phyloP scores from a whole-genome alignment of 2,888 invertebrate genomes.

The Cenopis cana region DNA sequence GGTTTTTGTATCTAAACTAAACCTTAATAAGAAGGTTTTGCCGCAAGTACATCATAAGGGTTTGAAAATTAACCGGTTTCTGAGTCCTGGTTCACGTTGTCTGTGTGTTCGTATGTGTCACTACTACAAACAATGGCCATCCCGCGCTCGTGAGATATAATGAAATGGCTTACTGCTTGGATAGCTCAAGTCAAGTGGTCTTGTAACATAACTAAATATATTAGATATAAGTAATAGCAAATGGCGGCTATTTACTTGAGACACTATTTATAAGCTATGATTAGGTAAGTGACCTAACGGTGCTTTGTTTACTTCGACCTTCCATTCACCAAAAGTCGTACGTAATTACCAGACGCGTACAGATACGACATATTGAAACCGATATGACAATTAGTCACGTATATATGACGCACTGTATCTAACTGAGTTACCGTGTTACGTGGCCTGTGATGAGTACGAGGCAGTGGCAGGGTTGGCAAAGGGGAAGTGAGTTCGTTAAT shows the following conservation, averaged over 20 bases:
- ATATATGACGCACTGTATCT: constrained; percentile 41
- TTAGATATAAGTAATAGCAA: background rate
- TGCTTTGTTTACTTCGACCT: constrained; percentile 10
- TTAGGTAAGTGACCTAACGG: constrained; percentile 19
- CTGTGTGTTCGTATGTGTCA: too few relatives aligned
- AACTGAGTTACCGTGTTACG: constrained; percentile 42
- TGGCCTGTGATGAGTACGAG: background rate
- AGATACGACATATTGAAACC: background rate
- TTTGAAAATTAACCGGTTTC: too few relatives aligned
- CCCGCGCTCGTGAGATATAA: too few relatives aligned
- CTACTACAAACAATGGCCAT: too few relatives aligned
- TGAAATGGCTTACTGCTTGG: too few relatives aligned
- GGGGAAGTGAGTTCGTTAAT: background rate
- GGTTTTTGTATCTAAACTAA: too few relatives aligned
- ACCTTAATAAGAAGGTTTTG: too few relatives aligned
- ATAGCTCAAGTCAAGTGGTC: too few relatives aligned
- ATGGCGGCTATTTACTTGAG: too few relatives aligned
- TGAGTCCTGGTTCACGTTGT: too few relatives aligned
- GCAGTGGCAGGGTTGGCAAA: constrained; percentile 27
- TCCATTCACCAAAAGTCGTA: background rate
- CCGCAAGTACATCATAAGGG: too few relatives aligned
- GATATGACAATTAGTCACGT: constrained; percentile 24
- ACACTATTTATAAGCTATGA: background rate
- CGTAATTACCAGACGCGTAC: background rate
- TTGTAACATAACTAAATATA: background rate